phyloP scores from a whole-genome alignment of 2,888 invertebrate genomes.

The Nephrotoma appendiculata region DNA sequence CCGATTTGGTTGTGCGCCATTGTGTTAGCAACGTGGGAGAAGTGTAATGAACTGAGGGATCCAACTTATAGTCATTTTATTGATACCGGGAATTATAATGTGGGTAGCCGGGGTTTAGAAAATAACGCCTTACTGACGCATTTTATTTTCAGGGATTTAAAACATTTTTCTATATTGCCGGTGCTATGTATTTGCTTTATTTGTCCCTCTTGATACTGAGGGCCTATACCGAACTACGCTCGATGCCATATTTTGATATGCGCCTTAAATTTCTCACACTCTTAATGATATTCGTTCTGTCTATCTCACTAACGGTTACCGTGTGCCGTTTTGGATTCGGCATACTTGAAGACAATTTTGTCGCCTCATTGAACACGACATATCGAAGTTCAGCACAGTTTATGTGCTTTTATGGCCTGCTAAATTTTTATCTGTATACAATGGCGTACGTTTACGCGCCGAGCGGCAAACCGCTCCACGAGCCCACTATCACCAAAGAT shows the following conservation, averaged over 20 bases:
- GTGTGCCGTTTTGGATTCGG: slow-evolving; percentile 76
- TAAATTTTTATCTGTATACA: slow-evolving; percentile 86
- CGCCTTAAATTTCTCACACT: slow-evolving; percentile 81
- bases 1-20: slow-evolving; percentile 78
- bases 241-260: slow-evolving; percentile 95
- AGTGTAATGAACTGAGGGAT: slow-evolving; percentile 73
- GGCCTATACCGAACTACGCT: slow-evolving; percentile 86
- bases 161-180: slow-evolving; percentile 76
- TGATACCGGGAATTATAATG: slow-evolving; percentile 70
- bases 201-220: slow-evolving; percentile 67
- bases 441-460: slow-evolving; percentile 94
- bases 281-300: slow-evolving; percentile 65
- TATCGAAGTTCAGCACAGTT: slow-evolving; percentile 89
- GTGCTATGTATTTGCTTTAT: slow-evolving; percentile 74
- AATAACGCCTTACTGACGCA: background rate
- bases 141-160: slow-evolving; percentile 58
- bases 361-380: slow-evolving; percentile 70
- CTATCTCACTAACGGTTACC: slow-evolving; percentile 60
- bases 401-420: slow-evolving; percentile 85
- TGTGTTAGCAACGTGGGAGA: slow-evolving; percentile 79
- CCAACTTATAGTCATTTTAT: slow-evolving; percentile 85
- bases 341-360: slow-evolving; percentile 87
- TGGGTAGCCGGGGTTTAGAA: slow-evolving; percentile 26
- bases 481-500: slow-evolving; percentile 85
- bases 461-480: slow-evolving; percentile 62